Conservation (phyloP, 2,113 vertebrate genomes). For the Etheostoma spectabile region DNA sequence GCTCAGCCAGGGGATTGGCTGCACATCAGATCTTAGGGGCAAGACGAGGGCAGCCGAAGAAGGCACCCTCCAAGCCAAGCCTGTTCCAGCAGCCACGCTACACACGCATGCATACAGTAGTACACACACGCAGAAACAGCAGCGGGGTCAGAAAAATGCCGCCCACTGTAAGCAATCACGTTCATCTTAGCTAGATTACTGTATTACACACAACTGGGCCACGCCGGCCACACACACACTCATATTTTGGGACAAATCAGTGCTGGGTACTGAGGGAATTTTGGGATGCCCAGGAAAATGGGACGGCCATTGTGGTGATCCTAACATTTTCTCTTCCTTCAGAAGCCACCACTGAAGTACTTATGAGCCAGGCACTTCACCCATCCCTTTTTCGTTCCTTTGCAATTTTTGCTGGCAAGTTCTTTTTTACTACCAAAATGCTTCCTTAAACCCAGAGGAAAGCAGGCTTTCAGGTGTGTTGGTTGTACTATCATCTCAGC, state of each 20-base stretch:
- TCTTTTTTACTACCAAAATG: constrained; percentile 35
- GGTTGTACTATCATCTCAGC: constrained; percentile 7
- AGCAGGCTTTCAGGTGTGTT: constrained; percentile 37
- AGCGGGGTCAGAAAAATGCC: constrained; percentile 37
- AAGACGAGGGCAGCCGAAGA: constrained; percentile 60
- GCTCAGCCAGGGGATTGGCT: constrained; percentile 70
- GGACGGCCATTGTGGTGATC: background rate
- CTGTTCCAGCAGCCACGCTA: constrained; percentile 28
- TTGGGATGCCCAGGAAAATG: background rate
- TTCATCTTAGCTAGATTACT: constrained; percentile 46
- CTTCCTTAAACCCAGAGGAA: constrained; percentile 35
- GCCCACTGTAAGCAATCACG: constrained; percentile 44
- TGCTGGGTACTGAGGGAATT: constrained; percentile 12
- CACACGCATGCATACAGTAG: constrained; percentile 8
- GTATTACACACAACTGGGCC: constrained; percentile 45
- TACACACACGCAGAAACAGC: constrained; percentile 7
- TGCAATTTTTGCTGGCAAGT: constrained; percentile 17
- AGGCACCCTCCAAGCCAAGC: constrained; percentile 47
- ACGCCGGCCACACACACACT: background rate
- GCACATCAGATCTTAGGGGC: constrained; percentile 68
- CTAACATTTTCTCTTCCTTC: constrained; percentile 1
- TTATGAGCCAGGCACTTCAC: background rate
- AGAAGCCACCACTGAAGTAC: background rate
- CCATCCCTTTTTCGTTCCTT: constrained; percentile 4
- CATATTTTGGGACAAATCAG: background rate